Evolutionary conservation across 2,113 vertebrate species (phyloP), one percentile per base, ranked within the genome.

Genomic region (Rafetus swinhoei): DNA sequence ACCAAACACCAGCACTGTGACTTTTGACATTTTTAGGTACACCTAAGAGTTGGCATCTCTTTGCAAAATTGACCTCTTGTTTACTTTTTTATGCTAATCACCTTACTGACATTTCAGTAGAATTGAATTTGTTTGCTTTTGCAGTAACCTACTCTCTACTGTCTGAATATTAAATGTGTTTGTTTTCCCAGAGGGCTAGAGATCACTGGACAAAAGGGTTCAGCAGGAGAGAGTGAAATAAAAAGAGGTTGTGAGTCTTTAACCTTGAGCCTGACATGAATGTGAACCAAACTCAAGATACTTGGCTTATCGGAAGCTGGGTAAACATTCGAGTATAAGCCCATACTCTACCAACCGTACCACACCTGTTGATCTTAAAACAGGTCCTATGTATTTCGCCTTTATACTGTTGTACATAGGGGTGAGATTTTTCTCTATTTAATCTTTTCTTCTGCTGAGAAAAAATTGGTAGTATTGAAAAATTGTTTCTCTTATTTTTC

Each of bases 131-230:
- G 97, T 97, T 98, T 98, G 96, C 96, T 98, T 98, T 96, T 97
- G 93, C 95, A 96, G 97, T 97, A 92, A 95, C 97, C 97, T 96
- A 97, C 97, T 98, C 98, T 98, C 97, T 97, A 55, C 97, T 99
- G 98, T 99, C 99, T 99, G 99, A 99, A 99, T 98, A 99, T 98
- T 98, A 98, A 98, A 98, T 99, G 98, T 99, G 98, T 99, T 99
- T 99, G 99, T 99, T 99, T 99, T 98, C 99, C 98, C 98, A 99
- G 99, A 99, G 99, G 99, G 99, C 99, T 99, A 99, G 98, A 99
- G 98, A 99, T 98, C 99, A 98, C 99, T 98, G 99, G 99, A 99
- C 98, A 99, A 99, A 97, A 99, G 98, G 99, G 99, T 99, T 99
- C 99, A 99, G 98, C 99, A 99, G 99, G 99, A 99, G 99, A 99